Base-by-base conservation (phyloP, 2,888 invertebrate genomes). In the Lithophane leautieri region DNA sequence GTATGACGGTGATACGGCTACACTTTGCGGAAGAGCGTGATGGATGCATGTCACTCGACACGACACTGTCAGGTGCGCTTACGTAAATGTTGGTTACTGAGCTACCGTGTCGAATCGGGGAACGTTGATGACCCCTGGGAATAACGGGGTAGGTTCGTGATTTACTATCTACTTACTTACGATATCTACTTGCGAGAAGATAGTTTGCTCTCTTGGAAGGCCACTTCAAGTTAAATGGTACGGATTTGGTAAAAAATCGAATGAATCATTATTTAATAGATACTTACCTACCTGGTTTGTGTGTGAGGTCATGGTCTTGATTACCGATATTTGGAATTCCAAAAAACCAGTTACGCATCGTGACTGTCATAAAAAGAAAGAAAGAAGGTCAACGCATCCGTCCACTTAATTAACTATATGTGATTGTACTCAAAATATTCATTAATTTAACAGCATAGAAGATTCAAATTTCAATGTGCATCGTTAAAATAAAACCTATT, bases 1-100 rank as follows among this genome's bases (percentile, higher is more conserved):
- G 92, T 93, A 93, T 94, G 93, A 94, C 94, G 92, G 88, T 86
- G 89, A 90, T 93, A 92, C 88, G 86, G 85, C 88, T 87, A 86
- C 80, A 79, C 62, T 76, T 87, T 88, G 82, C 92, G 94, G 94
- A 95, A 94, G 93, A 94, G 87, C 81, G 92, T 91, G 93, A 94
- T 91, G 89, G 91, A 91, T 90, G 89, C 84, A 89, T 90, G 89
- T 89, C 91, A 79, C 91, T 75, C 79, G 81, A 71, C 60, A 92
- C 87, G 91, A 88, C 89, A 90, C 89, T 89, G 92, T 91, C 93
- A 92, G 91, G 91, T 91, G 89, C 68, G 74, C 69, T 84, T 80
- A 80, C 83, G 81, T 86, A 88, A 92, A 92, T 93, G 89, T 92
- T 93, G 91, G 92, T 92, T 90, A 91, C 82, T 90, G 85, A 92